phyloP scores from a whole-genome alignment of 1,140 invertebrate genomes.

The Anagrus nilaparvatae region DNA sequence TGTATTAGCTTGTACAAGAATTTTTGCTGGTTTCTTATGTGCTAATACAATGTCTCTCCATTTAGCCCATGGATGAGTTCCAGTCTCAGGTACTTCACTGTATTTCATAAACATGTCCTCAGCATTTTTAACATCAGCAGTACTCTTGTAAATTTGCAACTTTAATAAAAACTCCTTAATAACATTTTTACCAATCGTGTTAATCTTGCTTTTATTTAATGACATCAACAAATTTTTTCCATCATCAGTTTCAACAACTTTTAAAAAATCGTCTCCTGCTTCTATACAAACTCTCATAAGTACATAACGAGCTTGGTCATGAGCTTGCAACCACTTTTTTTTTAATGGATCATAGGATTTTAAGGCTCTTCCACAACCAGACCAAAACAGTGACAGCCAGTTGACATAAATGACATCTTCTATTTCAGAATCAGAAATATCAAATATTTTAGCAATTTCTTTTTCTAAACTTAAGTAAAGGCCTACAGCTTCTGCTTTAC shows the following conservation, averaged over 20 bases:
- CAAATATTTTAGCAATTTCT: conserved; percentile 80
- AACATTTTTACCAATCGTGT: conserved; percentile 74
- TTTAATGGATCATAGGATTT: conserved; percentile 87
- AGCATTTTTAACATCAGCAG: conserved; percentile 65
- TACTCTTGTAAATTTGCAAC: conserved; percentile 79
- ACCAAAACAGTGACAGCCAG: conserved; percentile 84
- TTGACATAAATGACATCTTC: conserved; percentile 84
- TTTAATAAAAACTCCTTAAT: conserved; percentile 65
- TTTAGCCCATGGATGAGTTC: conserved; percentile 55
- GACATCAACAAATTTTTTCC: conserved; percentile 72
- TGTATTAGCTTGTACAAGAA: conserved; percentile 86
- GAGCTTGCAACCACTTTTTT: conserved; percentile 79
- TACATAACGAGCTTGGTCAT: conserved; percentile 81
- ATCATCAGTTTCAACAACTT: conserved; percentile 59
- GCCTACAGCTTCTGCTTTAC: conserved; percentile 88
- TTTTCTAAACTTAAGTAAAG: conserved; percentile 71
- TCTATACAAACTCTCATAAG: conserved; percentile 78
- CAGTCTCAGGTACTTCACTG: conserved; percentile 60
- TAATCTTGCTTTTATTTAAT: conserved; percentile 68
- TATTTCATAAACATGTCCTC: conserved; percentile 69
- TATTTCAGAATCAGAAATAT: conserved; percentile 60
- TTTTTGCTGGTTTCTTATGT: conserved; percentile 81
- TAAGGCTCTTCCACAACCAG: conserved; percentile 71
- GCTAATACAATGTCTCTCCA: conserved; percentile 81
- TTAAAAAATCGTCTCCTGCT: conserved; percentile 74